Base-by-base conservation (phyloP, 1,140 invertebrate genomes). In the Magallana angulata region DNA sequence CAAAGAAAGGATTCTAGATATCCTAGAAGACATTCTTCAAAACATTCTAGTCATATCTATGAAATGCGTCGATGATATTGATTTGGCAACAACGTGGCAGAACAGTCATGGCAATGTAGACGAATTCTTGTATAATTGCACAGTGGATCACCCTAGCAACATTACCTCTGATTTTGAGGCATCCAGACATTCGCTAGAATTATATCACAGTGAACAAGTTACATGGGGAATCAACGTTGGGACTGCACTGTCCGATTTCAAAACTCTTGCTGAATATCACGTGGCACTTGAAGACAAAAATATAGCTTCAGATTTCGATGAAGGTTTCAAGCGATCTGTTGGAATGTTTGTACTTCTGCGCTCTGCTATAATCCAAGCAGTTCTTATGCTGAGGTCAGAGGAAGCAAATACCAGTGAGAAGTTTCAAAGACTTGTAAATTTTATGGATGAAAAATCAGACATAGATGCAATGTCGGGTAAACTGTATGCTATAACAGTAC, bases 381-480 rank as follows among this genome's bases (percentile, higher is more conserved):
- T 12, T 36, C 68, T 30, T 11, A 9, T 76, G 24, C 18, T 76
- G 24, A 5, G 11, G 12, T 30, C 68, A 11, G 30, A 76, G 24
- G 12, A 62, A 16, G 60, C 4, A 36, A 12, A 6, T 76, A 12
- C 68, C 9, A 76, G 24, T 76, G 68, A 76, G 36, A 58, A 58
- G 24, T 30, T 85, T 18, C n/a, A 76, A 16, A 85, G 76, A 24
- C 56, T 85, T 18, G 11, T 58, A 57, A 80, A 85, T 4, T 57
- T 76, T 30, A 18, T 85, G 56, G 57, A 85, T 3, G 84, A 80
- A 76, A 85, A 85, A 12, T 24, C 57, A 7, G 11, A 57, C n/a
- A 36, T 85, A 9, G 84, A 85, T 76, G 84, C 64, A 18, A 9
- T 85, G 7, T 85, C 64, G n/a, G 84, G 84, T 58, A 76, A 80